These are phyloP conservation scores for Rotaria socialis DNA, from an alignment of 2,888 invertebrate species.

Conservation along the genomic window DNA sequence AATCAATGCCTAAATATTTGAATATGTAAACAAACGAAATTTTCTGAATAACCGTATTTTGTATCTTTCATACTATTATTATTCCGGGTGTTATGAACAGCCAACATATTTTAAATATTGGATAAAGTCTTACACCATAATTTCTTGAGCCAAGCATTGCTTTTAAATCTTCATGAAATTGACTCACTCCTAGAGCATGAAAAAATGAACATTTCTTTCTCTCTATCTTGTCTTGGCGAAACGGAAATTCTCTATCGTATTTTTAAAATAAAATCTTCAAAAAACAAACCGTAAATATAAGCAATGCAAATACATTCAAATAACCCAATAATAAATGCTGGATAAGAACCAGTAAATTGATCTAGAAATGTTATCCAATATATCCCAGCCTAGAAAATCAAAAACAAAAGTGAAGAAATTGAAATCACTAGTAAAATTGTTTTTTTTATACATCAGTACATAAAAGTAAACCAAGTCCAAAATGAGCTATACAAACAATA, in stretches of 20 bases:
- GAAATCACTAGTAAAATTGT: too few species aligned
- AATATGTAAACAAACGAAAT: background rate
- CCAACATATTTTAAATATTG: conserved; percentile 40
- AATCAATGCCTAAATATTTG: conserved; percentile 27
- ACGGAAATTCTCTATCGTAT: background rate
- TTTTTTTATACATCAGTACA: conserved; percentile 39
- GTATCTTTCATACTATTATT: conserved; percentile 1
- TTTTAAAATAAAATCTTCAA: background rate
- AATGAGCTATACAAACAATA: conserved; percentile 30
- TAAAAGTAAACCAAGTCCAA: conserved; percentile 38
- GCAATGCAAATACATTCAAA: conserved; percentile 43
- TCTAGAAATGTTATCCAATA: conserved; percentile 44
- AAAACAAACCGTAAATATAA: conserved; percentile 42
- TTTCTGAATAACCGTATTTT: background rate
- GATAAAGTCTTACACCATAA: background rate
- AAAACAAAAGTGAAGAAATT: background rate
- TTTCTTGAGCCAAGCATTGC: conserved; percentile 40
- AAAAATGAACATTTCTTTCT: background rate
- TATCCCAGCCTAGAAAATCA: conserved; percentile 32
- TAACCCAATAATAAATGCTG: conserved; percentile 37
- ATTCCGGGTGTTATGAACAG: conserved; percentile 39
- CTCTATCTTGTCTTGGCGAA: background rate
- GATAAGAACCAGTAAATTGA: conserved; percentile 41
- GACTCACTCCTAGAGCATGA: background rate
- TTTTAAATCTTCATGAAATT: conserved; percentile 37